A percentile compares a stretch with the other conserved stretches of the same genome.
These are phyloP conservation scores for Temnothorax curvispinosus DNA, from an alignment of 1,140 invertebrate genomes.

Conservation along the genomic window DNA sequence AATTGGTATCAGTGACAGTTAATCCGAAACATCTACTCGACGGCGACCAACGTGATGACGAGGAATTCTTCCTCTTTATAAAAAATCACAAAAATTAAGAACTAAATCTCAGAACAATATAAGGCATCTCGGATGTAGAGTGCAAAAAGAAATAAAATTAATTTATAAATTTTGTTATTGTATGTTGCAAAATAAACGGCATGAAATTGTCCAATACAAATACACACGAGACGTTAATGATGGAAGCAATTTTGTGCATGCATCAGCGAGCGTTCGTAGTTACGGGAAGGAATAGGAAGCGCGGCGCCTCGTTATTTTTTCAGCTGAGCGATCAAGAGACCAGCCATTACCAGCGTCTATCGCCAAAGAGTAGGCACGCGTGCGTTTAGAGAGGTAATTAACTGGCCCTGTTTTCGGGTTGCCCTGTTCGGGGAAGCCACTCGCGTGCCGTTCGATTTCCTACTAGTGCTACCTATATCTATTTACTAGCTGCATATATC, in stretches of 20 bases:
- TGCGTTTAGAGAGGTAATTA: conserved; percentile 74
- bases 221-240: background rate
- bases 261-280: background rate
- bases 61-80: background rate
- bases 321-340: conserved; percentile 70
- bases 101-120: background rate
- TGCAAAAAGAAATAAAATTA: background rate
- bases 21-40: background rate
- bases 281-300: conserved; percentile 18
- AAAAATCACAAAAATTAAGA: background rate
- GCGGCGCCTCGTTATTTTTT: conserved; percentile 78
- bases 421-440: conserved; percentile 74
- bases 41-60: background rate
- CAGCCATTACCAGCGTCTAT: conserved; percentile 44
- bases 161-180: background rate
- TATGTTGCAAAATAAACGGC: background rate
- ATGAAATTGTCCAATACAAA: background rate
- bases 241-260: conserved; percentile 3
- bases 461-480: conserved; percentile 35
- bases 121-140: background rate
- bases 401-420: conserved; percentile 76
- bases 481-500: background rate
- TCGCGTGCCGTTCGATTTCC: conserved; percentile 52
- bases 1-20: background rate
- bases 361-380: conserved; percentile 61